Base-by-base conservation (phyloP, 2,113 vertebrate genomes). In the Delphinus delphis region DNA sequence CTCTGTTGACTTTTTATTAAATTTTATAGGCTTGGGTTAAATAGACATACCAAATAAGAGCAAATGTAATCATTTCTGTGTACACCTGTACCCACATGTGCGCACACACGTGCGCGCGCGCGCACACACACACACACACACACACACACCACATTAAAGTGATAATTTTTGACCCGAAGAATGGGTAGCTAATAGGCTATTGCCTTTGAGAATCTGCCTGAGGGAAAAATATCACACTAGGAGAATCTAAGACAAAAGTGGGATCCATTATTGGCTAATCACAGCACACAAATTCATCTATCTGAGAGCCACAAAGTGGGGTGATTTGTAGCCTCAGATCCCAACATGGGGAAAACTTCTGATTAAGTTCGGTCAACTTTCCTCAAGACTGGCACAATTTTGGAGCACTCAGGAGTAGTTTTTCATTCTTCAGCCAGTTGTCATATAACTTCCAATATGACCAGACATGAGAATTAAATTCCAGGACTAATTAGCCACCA, bases 141-240 rank as follows among this genome's bases (percentile, higher is more conserved):
- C 31, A 68, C 31, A 68, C 25, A 38, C 12, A 67, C 12, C 53
- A 58, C 26, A 44, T 20, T 73, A 44, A 55, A 81, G 7, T 85
- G 28, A 18, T 58, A 53, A 65, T 85, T 92, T 92, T 18, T 11
- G 50, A 23, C 21, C 80, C 80, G 81, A 93, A 58, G 21, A 93
- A 60, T 63, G 58, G 21, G 63, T 70, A 79, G 23, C 76, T 94
- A 63, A 68, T 38, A 58, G 74, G 67, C 23, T 82, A 55, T 18
- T 95, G 53, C 90, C 28, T 95, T 92, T 95, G 74, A 90, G 38
- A 96, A 71, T 63, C 63, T 97, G 26, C 58, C 91, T 85, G n/a
- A 96, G 81, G 77, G 6, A 88, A 77, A 71, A 65, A 44, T 58
- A 41, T 67, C 9, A 92, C 55, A 62, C 25, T 23, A 77, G 58